These are phyloP conservation scores for Branchinecta sandiegonensis DNA, from an alignment of 2,888 invertebrate genomes.

Conservation along the genomic window DNA sequence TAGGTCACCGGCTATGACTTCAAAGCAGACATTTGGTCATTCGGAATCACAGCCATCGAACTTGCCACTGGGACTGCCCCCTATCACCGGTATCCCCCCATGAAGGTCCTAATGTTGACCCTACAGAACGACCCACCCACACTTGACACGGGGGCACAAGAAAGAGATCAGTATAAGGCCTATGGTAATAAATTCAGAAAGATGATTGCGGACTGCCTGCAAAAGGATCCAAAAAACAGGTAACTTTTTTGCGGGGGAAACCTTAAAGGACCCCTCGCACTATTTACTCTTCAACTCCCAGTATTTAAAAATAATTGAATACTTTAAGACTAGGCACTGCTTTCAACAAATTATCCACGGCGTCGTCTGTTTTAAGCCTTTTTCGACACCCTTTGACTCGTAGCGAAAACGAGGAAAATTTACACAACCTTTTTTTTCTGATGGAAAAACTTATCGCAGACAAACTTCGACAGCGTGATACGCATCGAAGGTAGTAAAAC, in stretches of 20 bases:
- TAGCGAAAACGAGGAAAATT: too few species aligned
- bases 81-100: slow-evolving; percentile 96
- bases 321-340: too few species aligned
- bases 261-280: too few species aligned
- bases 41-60: slow-evolving; percentile 95
- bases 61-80: slow-evolving; percentile 97
- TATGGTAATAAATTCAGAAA: slow-evolving; percentile 95
- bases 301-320: too few species aligned
- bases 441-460: too few species aligned
- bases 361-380: too few species aligned
- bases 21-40: slow-evolving; percentile 88
- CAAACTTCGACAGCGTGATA: too few species aligned
- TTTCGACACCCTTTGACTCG: too few species aligned
- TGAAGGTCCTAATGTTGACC: slow-evolving; percentile 96
- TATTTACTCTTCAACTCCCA: too few species aligned
- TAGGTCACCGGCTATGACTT: slow-evolving; percentile 94
- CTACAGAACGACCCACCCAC: slow-evolving; percentile 95
- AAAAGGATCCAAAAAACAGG: slow-evolving; percentile 84
- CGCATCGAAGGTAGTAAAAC: too few species aligned
- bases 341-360: too few species aligned
- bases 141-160: slow-evolving; percentile 83
- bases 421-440: too few species aligned
- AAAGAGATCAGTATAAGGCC: slow-evolving; percentile 93
- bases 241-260: slow-evolving; percentile 27
- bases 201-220: slow-evolving; percentile 90